Base-by-base conservation (phyloP, 2,888 invertebrate genomes). In the Cryptosula pallasiana region DNA sequence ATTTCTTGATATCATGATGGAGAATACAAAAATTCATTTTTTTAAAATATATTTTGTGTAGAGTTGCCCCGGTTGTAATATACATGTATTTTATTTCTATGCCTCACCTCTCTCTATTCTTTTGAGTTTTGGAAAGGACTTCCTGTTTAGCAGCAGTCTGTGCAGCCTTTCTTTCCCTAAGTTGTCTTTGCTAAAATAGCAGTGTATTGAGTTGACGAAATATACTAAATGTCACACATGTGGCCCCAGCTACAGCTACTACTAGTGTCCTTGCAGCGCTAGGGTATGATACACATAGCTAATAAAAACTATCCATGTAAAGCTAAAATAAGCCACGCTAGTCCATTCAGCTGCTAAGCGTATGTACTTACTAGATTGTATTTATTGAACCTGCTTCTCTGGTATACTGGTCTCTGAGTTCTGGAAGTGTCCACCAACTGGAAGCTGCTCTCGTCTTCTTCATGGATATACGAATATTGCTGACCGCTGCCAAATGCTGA, bases 381-480 rank as follows among this genome's bases (percentile, higher is more conserved):
- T 72, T 85, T 81, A 20, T 45, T 45, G 71, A 84, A 81, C 23
- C 95, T 90, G 3, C 94, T 94, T 20, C 96, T 90, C 84, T 96
- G 96, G 86, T 96, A 96, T 20, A 93, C 77, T 0, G 83, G 83
- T 74, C 81, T 82, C 78, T 83, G 83, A 1, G 81, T 79, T 69
- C 79, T 77, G 0, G 95, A 91, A 0, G 94, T 95, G 82, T 98
- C 97, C 77, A 99, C 99, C 87, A 99, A 87, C 85, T 98, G 98
- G 89, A 99, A 99, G 71, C 94, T 93, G 77, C 93, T 93, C 85
- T 99, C 99, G 83, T 99, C 99, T 84, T 99, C 98, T 79, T 99
- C 99, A 80, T 98, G 98, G 83, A 93, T 95, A 85, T 99, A 99
- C 0, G 98, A 94, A 86, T 99, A 99, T 79, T 97, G 97, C 81